phyloP scores from a whole-genome alignment of 2,797 vertebrate genomes.

The Poecilia gillii region DNA sequence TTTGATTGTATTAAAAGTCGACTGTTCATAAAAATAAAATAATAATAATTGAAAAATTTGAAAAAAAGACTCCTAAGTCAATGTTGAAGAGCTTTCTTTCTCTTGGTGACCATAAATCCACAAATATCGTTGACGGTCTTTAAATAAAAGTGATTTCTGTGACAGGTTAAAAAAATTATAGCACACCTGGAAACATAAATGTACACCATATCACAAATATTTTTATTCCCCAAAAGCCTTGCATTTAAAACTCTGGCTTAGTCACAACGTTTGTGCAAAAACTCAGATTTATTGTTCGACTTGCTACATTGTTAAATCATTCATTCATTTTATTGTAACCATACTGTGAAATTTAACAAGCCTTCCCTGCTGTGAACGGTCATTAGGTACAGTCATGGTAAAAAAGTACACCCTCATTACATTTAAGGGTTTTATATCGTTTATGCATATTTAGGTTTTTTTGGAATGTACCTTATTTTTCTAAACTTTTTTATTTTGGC shows the following conservation, averaged over 20 bases:
- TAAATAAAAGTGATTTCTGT: not conserved
- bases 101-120: not conserved
- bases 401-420: conserved; percentile 1
- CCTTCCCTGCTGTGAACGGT: not conserved
- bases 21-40: not conserved
- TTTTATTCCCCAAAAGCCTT: not conserved
- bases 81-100: not conserved
- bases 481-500: not conserved
- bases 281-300: not conserved
- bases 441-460: conserved; percentile 1
- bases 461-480: not conserved
- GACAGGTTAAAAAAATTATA: not conserved
- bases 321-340: conserved; percentile 10
- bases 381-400: not conserved
- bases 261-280: not conserved
- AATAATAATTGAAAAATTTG: too few relatives aligned
- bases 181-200: not conserved
- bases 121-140: not conserved
- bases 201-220: not conserved
- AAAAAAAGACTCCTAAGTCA: not conserved
- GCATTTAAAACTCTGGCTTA: not conserved
- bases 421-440: not conserved
- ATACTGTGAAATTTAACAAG: conserved; percentile 3
- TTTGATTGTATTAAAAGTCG: not conserved
- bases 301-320: conserved; percentile 11